Base-by-base conservation (phyloP, 2,113 vertebrate genomes). In the Oryzias woworae region DNA sequence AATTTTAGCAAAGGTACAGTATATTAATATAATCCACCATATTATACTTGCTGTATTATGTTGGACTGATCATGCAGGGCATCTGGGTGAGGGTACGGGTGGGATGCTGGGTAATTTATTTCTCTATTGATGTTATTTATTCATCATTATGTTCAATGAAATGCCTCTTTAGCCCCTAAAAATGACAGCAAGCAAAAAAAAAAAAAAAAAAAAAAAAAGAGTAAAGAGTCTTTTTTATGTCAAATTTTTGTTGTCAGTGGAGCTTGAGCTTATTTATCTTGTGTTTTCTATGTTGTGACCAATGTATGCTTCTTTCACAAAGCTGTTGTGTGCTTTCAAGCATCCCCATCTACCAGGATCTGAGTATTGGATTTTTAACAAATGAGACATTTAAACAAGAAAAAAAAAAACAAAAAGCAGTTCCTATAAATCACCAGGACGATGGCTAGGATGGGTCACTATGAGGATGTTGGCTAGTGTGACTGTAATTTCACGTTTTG, bases 231-330 rank as follows among this genome's bases (percentile, higher is more conserved):
- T 80, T 73, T 76, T 53, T 71, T 70, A 73, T 72, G 82, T 78
- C 78, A 77, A 80, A 56, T 74, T 79, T 86, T 69, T 69, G 66
- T 75, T 84, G 72, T 83, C 75, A 62, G 22, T 86, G 67, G 57
- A 83, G 67, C 80, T 82, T 80, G 54, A 86, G 71, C 84, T 71
- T 87, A 85, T 86, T 85, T 80, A 85, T 87, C 82, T 78, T 84
- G 84, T 87, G 78, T 84, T 87, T 75, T 86, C 75, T 84, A 82
- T 89, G 84, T 89, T 86, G 89, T 89, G 79, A 61, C 82, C 63
- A 61, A 86, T 84, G 83, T 85, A 69, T 73, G 70, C 79, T 85
- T 61, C 73, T 76, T 62, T 85, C 79, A 84, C 73, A 72, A 66
- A 80, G 74, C 66, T 80, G 73, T 84, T 78, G 75, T 81, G 74